These are phyloP conservation scores for Dryadula phaetusa DNA, from an alignment of 2,888 invertebrate species.

Conservation along the genomic window DNA sequence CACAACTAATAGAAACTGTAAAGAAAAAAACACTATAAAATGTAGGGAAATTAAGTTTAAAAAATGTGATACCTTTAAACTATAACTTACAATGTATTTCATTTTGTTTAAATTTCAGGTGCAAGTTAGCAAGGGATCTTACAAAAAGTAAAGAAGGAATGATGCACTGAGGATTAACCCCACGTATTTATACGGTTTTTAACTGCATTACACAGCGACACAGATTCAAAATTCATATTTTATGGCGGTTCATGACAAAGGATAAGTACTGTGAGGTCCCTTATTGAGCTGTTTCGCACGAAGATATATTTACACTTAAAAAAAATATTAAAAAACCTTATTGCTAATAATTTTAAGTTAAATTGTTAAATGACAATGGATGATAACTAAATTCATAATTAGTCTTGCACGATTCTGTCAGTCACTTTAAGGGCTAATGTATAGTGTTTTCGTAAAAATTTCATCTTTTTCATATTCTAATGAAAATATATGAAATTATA, in stretches of 20 bases:
- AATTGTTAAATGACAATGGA: neutral
- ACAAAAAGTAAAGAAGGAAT: conserved; percentile 67
- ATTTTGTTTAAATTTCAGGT: conserved; percentile 62
- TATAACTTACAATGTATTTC: conserved; percentile 74
- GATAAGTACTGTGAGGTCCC: conserved; percentile 61
- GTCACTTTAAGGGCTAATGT: neutral
- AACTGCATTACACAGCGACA: conserved; percentile 70
- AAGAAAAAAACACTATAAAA: neutral
- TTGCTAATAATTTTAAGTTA: neutral
- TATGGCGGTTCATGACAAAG: conserved; percentile 66
- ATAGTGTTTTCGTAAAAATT: neutral
- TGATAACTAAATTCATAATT: neutral
- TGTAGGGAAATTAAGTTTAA: neutral
- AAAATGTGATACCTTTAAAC: conserved; percentile 1
- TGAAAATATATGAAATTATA: neutral
- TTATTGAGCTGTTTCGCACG: conserved; percentile 53
- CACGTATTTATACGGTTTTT: conserved; percentile 78
- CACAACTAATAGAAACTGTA: conserved; percentile 40
- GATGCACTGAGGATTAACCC: conserved; percentile 76
- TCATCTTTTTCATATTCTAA: too few species aligned
- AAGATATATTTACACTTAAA: neutral
- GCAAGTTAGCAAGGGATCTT: conserved; percentile 58
- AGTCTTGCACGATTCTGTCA: neutral
- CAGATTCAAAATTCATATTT: conserved; percentile 65
- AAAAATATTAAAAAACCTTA: conserved; percentile 7